A percentile compares a stretch with the other conserved stretches of the same genome.
Conservation (phyloP, 2,888 invertebrate species). For the Andrena bicolor region DNA sequence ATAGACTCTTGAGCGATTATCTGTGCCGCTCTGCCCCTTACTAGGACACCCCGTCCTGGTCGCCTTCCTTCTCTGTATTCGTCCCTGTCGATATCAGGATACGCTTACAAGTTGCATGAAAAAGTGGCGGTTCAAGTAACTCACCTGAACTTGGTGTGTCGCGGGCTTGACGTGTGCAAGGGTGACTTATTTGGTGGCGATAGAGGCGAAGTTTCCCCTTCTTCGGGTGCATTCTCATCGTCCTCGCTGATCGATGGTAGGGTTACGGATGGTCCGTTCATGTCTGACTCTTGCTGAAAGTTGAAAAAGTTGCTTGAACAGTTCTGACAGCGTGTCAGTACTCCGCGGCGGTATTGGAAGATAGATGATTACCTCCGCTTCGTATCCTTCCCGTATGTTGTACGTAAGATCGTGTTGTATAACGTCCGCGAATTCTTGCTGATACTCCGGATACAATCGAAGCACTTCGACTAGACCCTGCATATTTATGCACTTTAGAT, state of each 20-base stretch:
- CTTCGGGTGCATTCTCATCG: constrained; percentile 94
- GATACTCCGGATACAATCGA: constrained; percentile 96
- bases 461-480: constrained; percentile 95
- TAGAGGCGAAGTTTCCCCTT: constrained; percentile 88
- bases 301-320: constrained; percentile 88
- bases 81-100: constrained; percentile 70
- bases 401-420: constrained; percentile 98
- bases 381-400: constrained; percentile 96
- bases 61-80: constrained; percentile 77
- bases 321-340: background rate
- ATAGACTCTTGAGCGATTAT: constrained; percentile 76
- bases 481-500: constrained; percentile 97
- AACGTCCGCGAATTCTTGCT: constrained; percentile 96
- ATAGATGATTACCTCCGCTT: constrained; percentile 89
- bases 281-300: constrained; percentile 89
- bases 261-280: constrained; percentile 93
- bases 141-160: constrained; percentile 89
- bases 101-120: background rate
- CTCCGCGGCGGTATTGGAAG: background rate
- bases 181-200: constrained; percentile 89
- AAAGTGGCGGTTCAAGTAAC: background rate
- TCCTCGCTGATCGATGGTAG: constrained; percentile 98
- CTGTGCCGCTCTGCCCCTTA: constrained; percentile 77
- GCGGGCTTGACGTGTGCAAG: constrained; percentile 87
- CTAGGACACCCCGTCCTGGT: constrained; percentile 73